Evolutionary conservation across 2,797 vertebrate genomes (phyloP), one percentile per base, ranked within the genome.

Genomic region (Hippoglossus hippoglossus): DNA sequence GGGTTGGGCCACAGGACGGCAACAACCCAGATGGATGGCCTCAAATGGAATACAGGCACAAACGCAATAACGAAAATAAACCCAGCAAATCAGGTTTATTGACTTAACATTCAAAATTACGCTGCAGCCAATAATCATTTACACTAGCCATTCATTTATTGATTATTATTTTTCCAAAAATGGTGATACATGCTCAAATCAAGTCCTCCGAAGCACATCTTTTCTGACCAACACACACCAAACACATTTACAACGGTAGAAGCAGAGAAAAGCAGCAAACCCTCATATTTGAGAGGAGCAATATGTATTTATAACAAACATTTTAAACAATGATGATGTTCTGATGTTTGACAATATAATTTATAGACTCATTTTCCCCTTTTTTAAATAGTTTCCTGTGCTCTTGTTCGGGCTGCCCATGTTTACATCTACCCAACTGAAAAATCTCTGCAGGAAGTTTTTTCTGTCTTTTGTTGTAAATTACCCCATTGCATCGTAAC

Each of bases 1-100:
- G 75, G 39, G 68, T 64, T 18, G 58, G 52, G 21, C 60, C 73
- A 77, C 56, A 56, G 73, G 71, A 72, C 69, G 3, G 52, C 59
- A 49, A 55, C 63, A 71, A 2, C 67, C 26, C 59, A 55, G 66
- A 73, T 10, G 7, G 67, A 62, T 13, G 55, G 31, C 34, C 9
- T 28, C 44, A 47, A 67, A 63, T 53, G 16, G 58, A 68, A 49
- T 16, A 57, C 46, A 52, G 24, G 49, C 51, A 56, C 25, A 7
- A 15, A 19, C 44, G 44, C 44, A 16, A 3, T 46, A 6, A 16
- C 39, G 54, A 61, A 64, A 24, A 64, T 52, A 18, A 69, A 68
- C 16, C 34, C 52, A 69, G 46, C 16, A 51, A 64, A 57, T 63
- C 62, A 62, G 26, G 22, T 22, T 57, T 56, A 25, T 51, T 31